Percentiles rank a stretch among this genome's conserved stretches.
Conservation (phyloP, 2,797 vertebrate species). For the Margarornis squamiger region DNA sequence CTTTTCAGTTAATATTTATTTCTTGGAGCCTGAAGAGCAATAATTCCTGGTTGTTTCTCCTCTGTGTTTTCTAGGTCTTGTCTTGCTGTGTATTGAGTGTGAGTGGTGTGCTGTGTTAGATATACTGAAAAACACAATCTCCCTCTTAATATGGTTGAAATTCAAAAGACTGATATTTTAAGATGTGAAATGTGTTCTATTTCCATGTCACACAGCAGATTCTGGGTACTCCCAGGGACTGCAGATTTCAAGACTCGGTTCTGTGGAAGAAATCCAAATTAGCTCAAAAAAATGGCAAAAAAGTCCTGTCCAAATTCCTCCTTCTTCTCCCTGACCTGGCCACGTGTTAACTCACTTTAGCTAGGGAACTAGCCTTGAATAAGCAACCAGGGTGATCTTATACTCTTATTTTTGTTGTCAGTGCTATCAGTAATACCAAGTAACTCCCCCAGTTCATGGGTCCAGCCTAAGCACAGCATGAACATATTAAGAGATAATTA, state of each 20-base stretch:
- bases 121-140: neutral
- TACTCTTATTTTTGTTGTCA: neutral
- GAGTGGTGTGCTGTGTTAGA: neutral
- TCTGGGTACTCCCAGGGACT: neutral
- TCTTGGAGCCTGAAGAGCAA: neutral
- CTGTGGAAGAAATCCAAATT: neutral
- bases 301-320: neutral
- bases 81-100: neutral
- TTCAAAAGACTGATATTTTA: neutral
- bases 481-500: neutral
- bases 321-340: neutral
- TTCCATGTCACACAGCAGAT: neutral
- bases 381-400: neutral
- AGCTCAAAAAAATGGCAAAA: neutral
- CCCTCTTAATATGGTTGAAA: neutral
- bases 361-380: neutral
- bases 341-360: neutral
- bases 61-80: neutral
- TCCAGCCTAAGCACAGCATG: neutral
- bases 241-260: neutral
- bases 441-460: neutral
- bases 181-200: neutral
- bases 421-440: neutral
- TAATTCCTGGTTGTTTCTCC: constrained; percentile 6
- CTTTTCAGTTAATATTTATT: constrained; percentile 32